Evolutionary conservation across 2,888 invertebrate species (phyloP), one percentile per base, ranked within the genome.

Genomic region (Drymonia ruficornis): DNA sequence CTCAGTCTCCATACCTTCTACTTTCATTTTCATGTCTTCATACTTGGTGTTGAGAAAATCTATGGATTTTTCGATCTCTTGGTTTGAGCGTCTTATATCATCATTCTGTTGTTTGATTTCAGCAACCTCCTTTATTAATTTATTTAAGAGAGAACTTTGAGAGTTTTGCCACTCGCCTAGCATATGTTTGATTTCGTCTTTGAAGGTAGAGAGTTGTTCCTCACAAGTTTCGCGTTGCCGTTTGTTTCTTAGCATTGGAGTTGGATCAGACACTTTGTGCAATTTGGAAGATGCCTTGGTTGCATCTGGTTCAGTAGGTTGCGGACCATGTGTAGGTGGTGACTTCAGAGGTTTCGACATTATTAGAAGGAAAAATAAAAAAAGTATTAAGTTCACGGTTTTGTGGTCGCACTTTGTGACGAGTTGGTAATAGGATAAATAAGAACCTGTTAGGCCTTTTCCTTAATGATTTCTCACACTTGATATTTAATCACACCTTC

Each of bases 231-330:
- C 16, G 1, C 49, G 6, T 16, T 2, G 49, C 16, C 49, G 49
- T 58, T 61, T 58, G 48, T 53, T 40, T 53, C 11, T 4, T 58
- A 58, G 53, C 23, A 23, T 23, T 23, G 23, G 3, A 23, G 23
- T 4, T 23, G 2, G 23, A 23, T 23, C 23, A 23, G 2, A 5
- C 23, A 23, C 2, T 23, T 23, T 23, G 5, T 2, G 23, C 23
- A 23, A 23, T 23, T 23, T 23, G 23, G 23, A 23, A 23, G 23
- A 23, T 23, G 23, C 23, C 23, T 23, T 23, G 5, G 23, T 23
- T 23, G 23, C 23, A 23, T 23, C 23, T 23, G 23, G 23, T 23
- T 2, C 23, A 4, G 23, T 23, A 23, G 2, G 23, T 23, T 23
- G 23, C 23, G 5, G 5, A 23, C 3, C 23, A 23, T 23, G 23